These are phyloP conservation scores for Neotoma lepida DNA, from an alignment of 2,113 vertebrate genomes.

Conservation along the genomic window DNA sequence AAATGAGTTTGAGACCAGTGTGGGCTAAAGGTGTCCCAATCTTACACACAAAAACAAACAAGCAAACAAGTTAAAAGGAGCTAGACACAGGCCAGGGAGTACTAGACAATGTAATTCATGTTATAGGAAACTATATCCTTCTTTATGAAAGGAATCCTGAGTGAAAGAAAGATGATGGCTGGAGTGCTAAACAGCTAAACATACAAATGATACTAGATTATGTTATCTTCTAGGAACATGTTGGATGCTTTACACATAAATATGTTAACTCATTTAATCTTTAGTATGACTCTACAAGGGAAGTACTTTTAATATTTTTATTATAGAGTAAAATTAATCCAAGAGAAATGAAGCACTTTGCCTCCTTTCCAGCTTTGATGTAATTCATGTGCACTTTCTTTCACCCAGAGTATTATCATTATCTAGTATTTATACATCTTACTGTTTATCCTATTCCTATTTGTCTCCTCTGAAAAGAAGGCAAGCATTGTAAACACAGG, in stretches of 20 bases:
- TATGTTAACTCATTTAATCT: neutral
- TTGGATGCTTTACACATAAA: neutral
- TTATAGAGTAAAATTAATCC: conserved; percentile 8
- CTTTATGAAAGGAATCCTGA: conserved; percentile 12
- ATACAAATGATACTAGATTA: conserved; percentile 2
- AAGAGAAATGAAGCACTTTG: conserved; percentile 39
- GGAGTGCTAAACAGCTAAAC: neutral
- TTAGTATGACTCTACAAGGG: neutral
- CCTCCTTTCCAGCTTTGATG: neutral
- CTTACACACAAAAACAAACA: neutral
- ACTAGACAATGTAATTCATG: conserved; percentile 17
- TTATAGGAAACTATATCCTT: neutral
- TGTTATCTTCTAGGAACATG: conserved; percentile 2
- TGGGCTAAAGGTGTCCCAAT: neutral
- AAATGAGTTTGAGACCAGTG: neutral
- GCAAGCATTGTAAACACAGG: neutral
- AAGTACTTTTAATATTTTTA: conserved; percentile 14
- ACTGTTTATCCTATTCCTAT: neutral
- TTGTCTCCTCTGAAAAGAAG: conserved; percentile 30
- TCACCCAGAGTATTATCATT: neutral
- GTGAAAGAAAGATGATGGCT: conserved; percentile 28
- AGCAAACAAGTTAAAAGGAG: neutral
- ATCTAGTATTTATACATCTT: neutral
- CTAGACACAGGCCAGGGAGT: neutral
- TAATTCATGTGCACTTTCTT: neutral